These are phyloP conservation scores for Tachystola acroxantha DNA, from an alignment of 2,888 invertebrate species.

Conservation along the genomic window DNA sequence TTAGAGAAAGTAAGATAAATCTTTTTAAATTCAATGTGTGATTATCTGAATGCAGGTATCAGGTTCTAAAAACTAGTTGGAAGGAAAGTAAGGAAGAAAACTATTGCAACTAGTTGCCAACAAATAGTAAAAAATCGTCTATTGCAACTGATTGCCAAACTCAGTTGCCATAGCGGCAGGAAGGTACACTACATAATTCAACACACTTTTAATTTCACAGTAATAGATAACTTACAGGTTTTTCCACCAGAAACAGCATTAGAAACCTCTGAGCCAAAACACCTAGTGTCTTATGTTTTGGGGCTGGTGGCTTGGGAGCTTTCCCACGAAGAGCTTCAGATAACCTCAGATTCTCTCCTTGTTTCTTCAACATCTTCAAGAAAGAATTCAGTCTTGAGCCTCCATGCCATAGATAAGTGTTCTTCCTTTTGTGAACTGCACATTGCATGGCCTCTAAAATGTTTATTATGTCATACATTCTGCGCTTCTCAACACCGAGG, in stretches of 20 bases:
- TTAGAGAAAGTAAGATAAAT: no score
- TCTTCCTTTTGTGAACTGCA: slow-evolving; percentile 81
- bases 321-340: slow-evolving; percentile 71
- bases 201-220: no score
- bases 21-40: no score
- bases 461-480: slow-evolving; percentile 87
- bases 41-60: no score
- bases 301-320: slow-evolving; percentile 66
- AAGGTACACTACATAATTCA: no score
- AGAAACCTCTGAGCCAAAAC: slow-evolving; percentile 84
- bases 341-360: slow-evolving; percentile 73
- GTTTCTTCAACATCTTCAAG: slow-evolving; percentile 79
- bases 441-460: slow-evolving; percentile 85
- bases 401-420: slow-evolving; percentile 84
- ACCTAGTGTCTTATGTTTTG: slow-evolving; percentile 82
- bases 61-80: no score
- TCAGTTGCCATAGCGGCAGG: no score
- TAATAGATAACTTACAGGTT: slow-evolving; percentile 76
- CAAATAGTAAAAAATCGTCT: no score
- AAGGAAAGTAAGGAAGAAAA: no score
- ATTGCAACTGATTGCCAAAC: no score
- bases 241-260: slow-evolving; percentile 83
- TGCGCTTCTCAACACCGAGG: slow-evolving; percentile 81
- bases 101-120: background rate
- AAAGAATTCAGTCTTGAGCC: slow-evolving; percentile 79